Evolutionary conservation across 2,888 invertebrate genomes (phyloP).

Genomic region (Elmis aenea): DNA sequence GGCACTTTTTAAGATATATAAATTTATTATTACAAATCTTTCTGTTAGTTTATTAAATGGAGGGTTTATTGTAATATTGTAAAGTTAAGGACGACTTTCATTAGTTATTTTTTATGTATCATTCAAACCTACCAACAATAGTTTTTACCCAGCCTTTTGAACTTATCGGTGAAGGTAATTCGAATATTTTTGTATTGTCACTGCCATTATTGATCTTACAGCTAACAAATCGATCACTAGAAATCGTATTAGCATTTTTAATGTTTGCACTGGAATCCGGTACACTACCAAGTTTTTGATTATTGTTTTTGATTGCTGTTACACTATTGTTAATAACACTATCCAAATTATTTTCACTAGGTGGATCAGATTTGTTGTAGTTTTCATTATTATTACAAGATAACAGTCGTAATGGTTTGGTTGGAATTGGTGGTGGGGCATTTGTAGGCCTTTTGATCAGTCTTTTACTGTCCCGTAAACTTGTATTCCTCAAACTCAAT

Average conservation of each 20-base stretch:
- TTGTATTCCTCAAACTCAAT: conserved; percentile 21
- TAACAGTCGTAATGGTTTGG: conserved; percentile 49
- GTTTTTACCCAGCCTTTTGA: conserved; percentile 68
- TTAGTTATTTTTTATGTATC: conserved; percentile 28
- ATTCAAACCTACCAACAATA: conserved; percentile 69
- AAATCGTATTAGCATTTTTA: too few species aligned
- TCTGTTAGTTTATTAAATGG: too few species aligned
- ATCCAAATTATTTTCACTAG: conserved; percentile 1
- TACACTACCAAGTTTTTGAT: too few species aligned
- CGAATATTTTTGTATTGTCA: too few species aligned
- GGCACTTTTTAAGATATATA: too few species aligned
- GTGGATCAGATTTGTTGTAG: conserved; percentile 5
- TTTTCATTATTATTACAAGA: conserved; percentile 8
- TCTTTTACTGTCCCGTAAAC: conserved; percentile 6
- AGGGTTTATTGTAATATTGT: too few species aligned
- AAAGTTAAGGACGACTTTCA: too few species aligned
- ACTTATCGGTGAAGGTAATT: conserved; percentile 11
- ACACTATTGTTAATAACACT: conserved; percentile 5
- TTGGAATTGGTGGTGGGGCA: conserved; percentile 62
- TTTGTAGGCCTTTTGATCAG: conserved; percentile 45
- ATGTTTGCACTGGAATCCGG: too few species aligned
- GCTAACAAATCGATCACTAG: too few species aligned
- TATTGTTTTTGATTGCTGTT: neutral
- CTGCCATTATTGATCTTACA: too few species aligned
- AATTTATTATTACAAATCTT: too few species aligned